Evolutionary conservation across 2,888 invertebrate species (phyloP).

Genomic region (Arctia plantaginis): DNA sequence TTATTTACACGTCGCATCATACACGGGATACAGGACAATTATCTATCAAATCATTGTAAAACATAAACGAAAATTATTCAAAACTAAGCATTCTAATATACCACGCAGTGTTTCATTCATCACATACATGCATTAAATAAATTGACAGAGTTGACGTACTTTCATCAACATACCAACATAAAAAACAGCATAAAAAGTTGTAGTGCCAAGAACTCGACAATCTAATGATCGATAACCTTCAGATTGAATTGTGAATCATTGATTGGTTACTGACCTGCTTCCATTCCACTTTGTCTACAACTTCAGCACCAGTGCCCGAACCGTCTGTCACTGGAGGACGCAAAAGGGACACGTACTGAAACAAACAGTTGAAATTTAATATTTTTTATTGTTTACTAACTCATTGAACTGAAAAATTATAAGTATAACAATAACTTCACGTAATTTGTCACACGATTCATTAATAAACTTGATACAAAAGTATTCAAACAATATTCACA

Average conservation of each 20-base stretch:
- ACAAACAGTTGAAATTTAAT: conserved; percentile 48
- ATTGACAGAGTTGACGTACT: conserved; percentile 44
- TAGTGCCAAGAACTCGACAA: conserved; percentile 55
- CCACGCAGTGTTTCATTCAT: conserved; percentile 27
- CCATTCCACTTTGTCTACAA: conserved; percentile 94
- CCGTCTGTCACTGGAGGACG: conserved; percentile 92
- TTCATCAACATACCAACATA: too few relatives aligned
- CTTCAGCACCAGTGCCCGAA: conserved; percentile 88
- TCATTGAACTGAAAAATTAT: neutral
- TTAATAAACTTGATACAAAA: conserved; percentile 1
- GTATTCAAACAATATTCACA: too few relatives aligned
- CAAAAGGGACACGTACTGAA: conserved; percentile 94
- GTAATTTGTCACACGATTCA: neutral
- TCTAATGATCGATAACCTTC: conserved; percentile 57
- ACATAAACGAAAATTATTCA: neutral
- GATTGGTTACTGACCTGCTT: conserved; percentile 90
- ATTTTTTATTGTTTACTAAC: neutral
- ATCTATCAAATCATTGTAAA: conserved; percentile 23
- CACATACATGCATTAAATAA: conserved; percentile 45
- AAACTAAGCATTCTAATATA: neutral
- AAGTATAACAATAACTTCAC: neutral
- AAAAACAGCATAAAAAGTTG: conserved; percentile 40
- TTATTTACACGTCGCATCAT: neutral
- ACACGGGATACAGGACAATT: neutral
- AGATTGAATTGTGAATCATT: conserved; percentile 60